phyloP scores from a whole-genome alignment of 2,797 vertebrate genomes.

The Acipenser ruthenus region DNA sequence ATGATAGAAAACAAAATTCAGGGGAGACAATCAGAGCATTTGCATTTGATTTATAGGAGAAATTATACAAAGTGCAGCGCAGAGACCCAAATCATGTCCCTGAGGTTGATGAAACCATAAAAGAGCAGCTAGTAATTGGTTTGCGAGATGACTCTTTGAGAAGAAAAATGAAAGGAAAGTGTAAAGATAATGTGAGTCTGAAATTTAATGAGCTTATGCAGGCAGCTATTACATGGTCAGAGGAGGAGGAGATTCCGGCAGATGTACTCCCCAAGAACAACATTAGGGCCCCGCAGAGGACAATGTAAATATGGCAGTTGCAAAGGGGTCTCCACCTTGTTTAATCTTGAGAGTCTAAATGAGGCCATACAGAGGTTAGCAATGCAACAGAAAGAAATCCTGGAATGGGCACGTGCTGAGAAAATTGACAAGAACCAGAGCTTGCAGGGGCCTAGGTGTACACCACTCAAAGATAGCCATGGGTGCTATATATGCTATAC shows the following conservation, averaged over 20 bases:
- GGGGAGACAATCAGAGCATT: not conserved
- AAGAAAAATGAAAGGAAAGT: not conserved
- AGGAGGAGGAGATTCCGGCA: not conserved
- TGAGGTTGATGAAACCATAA: not conserved
- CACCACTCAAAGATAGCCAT: not conserved
- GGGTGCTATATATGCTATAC: not conserved
- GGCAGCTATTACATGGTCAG: slow-evolving; percentile 1
- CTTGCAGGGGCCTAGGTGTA: not conserved
- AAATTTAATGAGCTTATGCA: not conserved
- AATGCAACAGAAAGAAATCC: not conserved
- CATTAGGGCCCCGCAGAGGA: not conserved
- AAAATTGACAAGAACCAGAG: not conserved
- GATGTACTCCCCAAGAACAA: not conserved
- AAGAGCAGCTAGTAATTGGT: not conserved
- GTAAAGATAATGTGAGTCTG: not conserved
- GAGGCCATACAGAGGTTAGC: not conserved
- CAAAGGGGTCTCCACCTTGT: not conserved
- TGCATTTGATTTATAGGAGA: not conserved
- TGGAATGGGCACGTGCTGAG: not conserved
- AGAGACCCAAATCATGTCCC: not conserved
- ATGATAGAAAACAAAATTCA: not conserved
- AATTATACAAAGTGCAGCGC: not conserved
- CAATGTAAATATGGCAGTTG: not conserved
- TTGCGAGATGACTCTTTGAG: slow-evolving; percentile 1
- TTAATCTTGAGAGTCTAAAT: not conserved